Conservation (phyloP, 2,888 invertebrate species). For the Mesoligia furuncula region DNA sequence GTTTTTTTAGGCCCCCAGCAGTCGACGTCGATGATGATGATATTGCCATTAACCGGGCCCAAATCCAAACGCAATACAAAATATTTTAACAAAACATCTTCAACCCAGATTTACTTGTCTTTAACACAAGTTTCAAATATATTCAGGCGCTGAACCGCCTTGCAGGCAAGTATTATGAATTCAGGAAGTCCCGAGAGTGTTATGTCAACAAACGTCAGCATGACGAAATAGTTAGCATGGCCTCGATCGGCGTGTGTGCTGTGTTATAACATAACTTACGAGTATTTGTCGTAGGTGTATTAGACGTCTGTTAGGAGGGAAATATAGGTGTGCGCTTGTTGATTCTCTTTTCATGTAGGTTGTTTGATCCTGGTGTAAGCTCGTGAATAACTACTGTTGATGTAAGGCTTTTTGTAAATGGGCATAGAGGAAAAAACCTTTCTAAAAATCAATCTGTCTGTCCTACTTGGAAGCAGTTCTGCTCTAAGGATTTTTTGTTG, state of each 20-base stretch:
- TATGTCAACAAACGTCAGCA: conserved; percentile 71
- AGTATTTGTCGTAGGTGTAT: conserved; percentile 42
- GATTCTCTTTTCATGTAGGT: neutral
- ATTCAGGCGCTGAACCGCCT: neutral
- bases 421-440: too few species aligned
- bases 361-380: conserved; percentile 8
- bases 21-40: too few species aligned
- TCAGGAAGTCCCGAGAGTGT: conserved; percentile 72
- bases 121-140: conserved; percentile 12
- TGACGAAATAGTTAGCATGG: conserved; percentile 79
- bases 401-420: neutral
- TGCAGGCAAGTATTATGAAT: conserved; percentile 50
- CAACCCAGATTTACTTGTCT: neutral
- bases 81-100: neutral
- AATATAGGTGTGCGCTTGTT: conserved; percentile 39
- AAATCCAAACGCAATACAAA: neutral
- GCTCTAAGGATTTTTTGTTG: neutral
- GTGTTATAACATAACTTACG: conserved; percentile 65
- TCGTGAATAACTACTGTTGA: neutral
- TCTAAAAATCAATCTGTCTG: too few species aligned
- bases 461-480: too few species aligned
- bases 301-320: conserved; percentile 18
- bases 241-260: conserved; percentile 71
- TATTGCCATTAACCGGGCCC: neutral
- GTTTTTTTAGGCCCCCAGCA: too few species aligned